phyloP scores from a whole-genome alignment of 2,113 vertebrate species.

The Cephalopholis sonnerati region DNA sequence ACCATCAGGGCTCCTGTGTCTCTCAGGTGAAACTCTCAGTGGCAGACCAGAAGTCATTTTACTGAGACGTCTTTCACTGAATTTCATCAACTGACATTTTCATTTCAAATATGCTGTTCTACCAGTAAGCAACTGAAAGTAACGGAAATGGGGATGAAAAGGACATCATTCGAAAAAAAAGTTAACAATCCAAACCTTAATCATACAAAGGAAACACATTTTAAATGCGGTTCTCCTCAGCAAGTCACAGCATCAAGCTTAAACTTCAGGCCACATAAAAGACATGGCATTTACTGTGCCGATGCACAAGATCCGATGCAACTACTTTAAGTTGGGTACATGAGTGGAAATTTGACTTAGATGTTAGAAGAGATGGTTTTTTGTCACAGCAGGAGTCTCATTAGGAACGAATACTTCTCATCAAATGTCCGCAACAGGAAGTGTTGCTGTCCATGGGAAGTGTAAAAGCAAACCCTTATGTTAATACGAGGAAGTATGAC shows the following conservation, averaged over 20 bases:
- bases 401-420: neutral
- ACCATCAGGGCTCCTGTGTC: slow-evolving; percentile 1
- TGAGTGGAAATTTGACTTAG: neutral
- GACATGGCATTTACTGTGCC: slow-evolving; percentile 6
- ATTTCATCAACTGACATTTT: slow-evolving; percentile 69
- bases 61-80: slow-evolving; percentile 36
- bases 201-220: neutral
- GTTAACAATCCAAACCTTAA: slow-evolving; percentile 12
- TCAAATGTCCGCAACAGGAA: neutral
- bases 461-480: neutral
- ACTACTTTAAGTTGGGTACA: slow-evolving; percentile 11
- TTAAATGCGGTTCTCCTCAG: neutral
- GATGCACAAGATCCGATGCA: neutral
- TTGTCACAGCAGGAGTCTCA: neutral
- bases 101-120: slow-evolving; percentile 30
- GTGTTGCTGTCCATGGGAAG: neutral
- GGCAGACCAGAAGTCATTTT: slow-evolving; percentile 33
- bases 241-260: slow-evolving; percentile 17
- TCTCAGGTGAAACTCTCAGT: slow-evolving; percentile 34
- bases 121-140: neutral
- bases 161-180: slow-evolving; percentile 7
- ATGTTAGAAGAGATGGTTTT: neutral
- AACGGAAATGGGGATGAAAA: slow-evolving; percentile 16
- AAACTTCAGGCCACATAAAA: slow-evolving; percentile 9
- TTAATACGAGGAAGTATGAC: neutral